Base-by-base conservation (phyloP, 2,797 vertebrate species). In the Pangasius sanitwongsei region DNA sequence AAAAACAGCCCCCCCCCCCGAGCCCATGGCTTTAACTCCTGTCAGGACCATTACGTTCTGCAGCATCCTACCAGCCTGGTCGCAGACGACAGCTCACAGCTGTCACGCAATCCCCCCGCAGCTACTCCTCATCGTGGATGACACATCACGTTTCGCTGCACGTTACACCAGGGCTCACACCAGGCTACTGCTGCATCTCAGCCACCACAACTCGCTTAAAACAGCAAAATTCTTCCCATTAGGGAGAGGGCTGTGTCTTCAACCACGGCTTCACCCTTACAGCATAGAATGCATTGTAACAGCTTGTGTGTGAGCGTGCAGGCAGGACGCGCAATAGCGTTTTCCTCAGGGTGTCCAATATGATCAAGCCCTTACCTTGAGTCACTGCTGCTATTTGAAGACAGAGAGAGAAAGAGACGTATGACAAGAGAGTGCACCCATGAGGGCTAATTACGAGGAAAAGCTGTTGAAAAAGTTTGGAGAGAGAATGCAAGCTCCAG, bases 371-470 rank as follows among this genome's bases (percentile, higher is more conserved):
- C 67, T 53, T 83, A 82, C 61, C 37, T 87, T 67, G 37, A 81
- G 53, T 13, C 11, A 1, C 23, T 41, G 57, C 80, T 41, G 80
- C 80, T 41, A 28, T 83, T 44, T 63, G 57, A 61, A n/a, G n/a
- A n/a, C n/a, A n/a, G 7, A n/a, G 70, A 48, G 44, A 25, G 7
- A n/a, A 5, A 28, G 50, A 31, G 34, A 41, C 41, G 41, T 41
- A 41, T 3, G 80, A 90, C 37, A 78, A 61, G 77, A 44, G 4
- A 18, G 44, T n/a, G 23, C 86, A 85, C 89, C 89, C 86, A 80
- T 37, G 86, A 87, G 91, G 72, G 77, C 44, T 87, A 90, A 90
- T 89, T 91, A 91, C 50, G 53, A 87, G 87, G 53, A 37, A 78
- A 67, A 53, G 82, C 67, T 63, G 70, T 72, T 61, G 63, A 31